Base-by-base conservation (phyloP, 2,797 vertebrate genomes). In the Pogoniulus pusillus region DNA sequence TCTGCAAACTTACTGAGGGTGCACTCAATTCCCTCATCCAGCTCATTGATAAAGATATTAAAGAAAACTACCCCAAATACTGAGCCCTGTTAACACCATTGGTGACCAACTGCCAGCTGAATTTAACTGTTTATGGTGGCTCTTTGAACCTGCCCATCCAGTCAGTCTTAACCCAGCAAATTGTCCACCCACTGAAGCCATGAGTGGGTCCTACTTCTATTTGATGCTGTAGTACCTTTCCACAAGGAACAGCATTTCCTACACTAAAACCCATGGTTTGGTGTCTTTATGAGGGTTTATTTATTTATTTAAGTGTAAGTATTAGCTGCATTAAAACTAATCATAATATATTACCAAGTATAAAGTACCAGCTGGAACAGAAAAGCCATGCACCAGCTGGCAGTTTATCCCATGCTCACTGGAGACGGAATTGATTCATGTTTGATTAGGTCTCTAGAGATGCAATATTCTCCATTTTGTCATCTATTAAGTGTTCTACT, bases 381-480 rank as follows among this genome's bases (percentile, higher is more conserved):
- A 88, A 95, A 91, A 51, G 45, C n/a, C 74, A 58, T 0, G 1
- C 26, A 77, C 51, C 88, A 89, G 72, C 45, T 95, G 91, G 62
- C 39, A 85, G 93, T 94, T 91, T 82, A 75, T 57, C 55, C 74
- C 24, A 18, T 74, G 55, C 3, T 91, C 63, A 57, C 5, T 9
- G 22, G 59, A 19, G 24, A 18, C 16, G 87, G 85, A 55, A 65
- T 90, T 88, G 58, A 94, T 89, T 93, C 91, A 72, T 8, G 1
- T 82, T 82, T 94, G 83, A 91, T 94, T 92, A 93, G 35, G 32
- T 85, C 94, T 85, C 93, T 59, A 82, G 83, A 92, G 90, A 82
- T 63, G 80, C 51, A 85, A 84, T 91, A 91, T 91, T 87, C 75
- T 39, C 35, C 39, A 82, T 81, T 95, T 93, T 95, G 75, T 92